Evolutionary conservation across 1,140 invertebrate genomes (phyloP), one percentile per base, ranked within the genome.

Genomic region (Nymphalis io): DNA sequence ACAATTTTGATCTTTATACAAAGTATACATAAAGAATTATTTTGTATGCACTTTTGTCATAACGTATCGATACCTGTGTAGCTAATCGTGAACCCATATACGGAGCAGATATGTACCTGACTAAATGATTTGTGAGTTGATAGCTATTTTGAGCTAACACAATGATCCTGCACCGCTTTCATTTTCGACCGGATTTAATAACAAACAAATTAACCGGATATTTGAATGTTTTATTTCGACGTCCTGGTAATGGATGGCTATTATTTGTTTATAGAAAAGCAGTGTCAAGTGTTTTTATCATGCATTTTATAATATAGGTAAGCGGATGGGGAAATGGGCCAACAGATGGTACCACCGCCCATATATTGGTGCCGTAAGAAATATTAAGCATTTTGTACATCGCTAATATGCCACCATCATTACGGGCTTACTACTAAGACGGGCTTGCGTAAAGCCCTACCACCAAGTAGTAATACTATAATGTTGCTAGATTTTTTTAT

Each of bases 91-190:
- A 73, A 64, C 12, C 72, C 73, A 75, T 66, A 73, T 69, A 73
- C 60, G 71, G 65, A 63, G 40, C 67, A 72, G 55, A 72, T 85
- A 85, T 82, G 72, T 85, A 84, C 83, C 81, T 88, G 83, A 78
- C 70, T 72, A 74, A 81, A 83, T 85, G 87, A 87, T 84, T 84
- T 87, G 81, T 84, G 81, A 78, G 70, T 69, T 78, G 82, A 85
- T 88, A 88, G 82, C 82, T 88, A 90, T 88, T 88, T 84, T 71
- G 69, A 83, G 81, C 81, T 79, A 85, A 82, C 78, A 76, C 83
- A 86, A 89, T 84, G 85, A 82, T 82, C 79, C 74, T 67, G 71
- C 55, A 61, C 75, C 74, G 83, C 79, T 88, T 90, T 88, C 81
- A 80, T 86, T 90, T 90, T 88, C 81, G 78, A 60, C 64, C 72